Evolutionary conservation across 2,113 vertebrate species (phyloP), one percentile per base, ranked within the genome.

Genomic region (Tympanuchus pallidicinctus): DNA sequence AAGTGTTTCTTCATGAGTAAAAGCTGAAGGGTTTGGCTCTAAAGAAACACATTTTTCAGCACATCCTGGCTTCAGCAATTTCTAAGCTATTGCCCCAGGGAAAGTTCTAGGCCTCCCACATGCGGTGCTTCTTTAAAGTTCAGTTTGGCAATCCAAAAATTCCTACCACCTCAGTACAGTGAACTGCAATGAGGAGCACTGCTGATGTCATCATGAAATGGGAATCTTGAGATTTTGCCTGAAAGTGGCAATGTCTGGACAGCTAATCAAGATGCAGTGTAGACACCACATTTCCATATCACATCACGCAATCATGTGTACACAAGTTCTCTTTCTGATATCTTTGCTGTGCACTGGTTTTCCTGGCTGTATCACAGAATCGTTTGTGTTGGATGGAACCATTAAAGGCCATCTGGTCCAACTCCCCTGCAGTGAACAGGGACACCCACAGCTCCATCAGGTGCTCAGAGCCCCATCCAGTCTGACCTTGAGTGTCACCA

Each of bases 301-400:
- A n/a, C 56, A 67, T 13, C 24, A 50, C 2, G 28, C 25, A 32
- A 24, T 2, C 30, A 11, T 5, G 22, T 13, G 16, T 1, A 4
- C 0, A 1, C 36, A 72, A 0, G 0, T 36, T 61, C 63, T 27
- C 74, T 40, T 38, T 65, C 19, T 2, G 0, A 1, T 61, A 13
- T 19, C 86, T 69, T 7, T 50, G 32, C 34, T 64, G 61, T 34
- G 52, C 8, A 19, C 10, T 64, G 6, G 5, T 79, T 48, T 66
- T 89, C 13, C n/a, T 54, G 54, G 6, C 30, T 69, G 18, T 8
- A 54, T 2, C 27, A 87, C 7, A 34, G 52, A 54, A 54, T 54
- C 27, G 17, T 54, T 54, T 54, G 27, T 17, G 52, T 54, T 54
- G 52, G 52, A 54, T 16, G 25, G 27, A 27, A 54, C 52, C 9